Conservation (phyloP, 2,113 vertebrate genomes). For the Emydura subglobosa region DNA sequence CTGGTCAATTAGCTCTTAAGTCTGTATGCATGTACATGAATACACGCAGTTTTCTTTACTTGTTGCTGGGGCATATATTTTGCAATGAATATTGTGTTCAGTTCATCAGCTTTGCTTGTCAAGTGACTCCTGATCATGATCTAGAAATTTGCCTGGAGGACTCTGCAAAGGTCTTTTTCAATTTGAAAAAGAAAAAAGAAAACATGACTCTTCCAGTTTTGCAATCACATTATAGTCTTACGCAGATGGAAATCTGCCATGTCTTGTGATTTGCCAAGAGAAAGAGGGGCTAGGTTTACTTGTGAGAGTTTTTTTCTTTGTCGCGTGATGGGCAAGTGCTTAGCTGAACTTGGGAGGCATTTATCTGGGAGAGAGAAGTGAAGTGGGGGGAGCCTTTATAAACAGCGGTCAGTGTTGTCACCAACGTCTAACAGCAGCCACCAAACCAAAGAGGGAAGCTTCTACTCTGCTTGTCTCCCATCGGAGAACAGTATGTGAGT, state of each 20-base stretch:
- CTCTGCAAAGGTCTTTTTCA: not conserved
- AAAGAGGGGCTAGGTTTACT: rapidly evolving
- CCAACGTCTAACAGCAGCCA: not conserved
- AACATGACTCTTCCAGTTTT: not conserved
- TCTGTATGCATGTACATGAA: not conserved
- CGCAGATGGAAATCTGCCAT: not conserved
- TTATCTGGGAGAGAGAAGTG: not conserved
- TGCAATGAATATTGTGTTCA: rapidly evolving
- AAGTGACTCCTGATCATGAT: not conserved
- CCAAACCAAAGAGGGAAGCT: no score
- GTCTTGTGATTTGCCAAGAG: not conserved
- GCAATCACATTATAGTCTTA: not conserved
- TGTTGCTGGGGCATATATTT: rapidly evolving
- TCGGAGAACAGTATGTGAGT: rapidly evolving
- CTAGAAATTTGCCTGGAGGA: not conserved
- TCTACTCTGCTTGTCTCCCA: not conserved
- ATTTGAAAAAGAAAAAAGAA: not conserved
- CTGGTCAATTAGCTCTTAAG: not conserved
- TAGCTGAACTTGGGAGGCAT: not conserved
- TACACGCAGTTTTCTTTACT: constrained; percentile 48
- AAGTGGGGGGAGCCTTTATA: not conserved
- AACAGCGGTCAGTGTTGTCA: not conserved
- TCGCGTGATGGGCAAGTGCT: not conserved
- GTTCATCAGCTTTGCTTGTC: not conserved
- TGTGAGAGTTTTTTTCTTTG: rapidly evolving